A percentile compares a stretch with the other conserved stretches of the same genome.
Conservation (phyloP, 2,797 vertebrate species). For the Lepilemur septentrionalis region DNA sequence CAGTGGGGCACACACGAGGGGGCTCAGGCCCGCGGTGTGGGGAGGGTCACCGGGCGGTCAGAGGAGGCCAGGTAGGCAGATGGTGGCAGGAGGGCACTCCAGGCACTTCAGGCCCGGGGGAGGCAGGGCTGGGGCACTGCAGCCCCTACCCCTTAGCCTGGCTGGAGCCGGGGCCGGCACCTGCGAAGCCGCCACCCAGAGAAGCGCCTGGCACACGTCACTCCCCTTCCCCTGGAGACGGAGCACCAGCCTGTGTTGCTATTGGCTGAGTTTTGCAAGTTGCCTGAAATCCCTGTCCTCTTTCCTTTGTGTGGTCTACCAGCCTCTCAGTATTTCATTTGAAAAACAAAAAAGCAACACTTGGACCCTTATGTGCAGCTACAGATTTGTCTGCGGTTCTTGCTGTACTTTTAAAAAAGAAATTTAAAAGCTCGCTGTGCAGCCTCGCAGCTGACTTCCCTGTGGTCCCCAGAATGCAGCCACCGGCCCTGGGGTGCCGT, state of each 20-base stretch:
- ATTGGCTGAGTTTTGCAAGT: not conserved
- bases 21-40: not conserved
- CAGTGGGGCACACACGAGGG: not conserved
- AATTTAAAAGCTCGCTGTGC: not conserved
- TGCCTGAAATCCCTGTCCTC: not conserved
- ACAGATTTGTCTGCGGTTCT: conserved; percentile 24
- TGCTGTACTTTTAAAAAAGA: not conserved
- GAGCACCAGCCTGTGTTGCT: not conserved
- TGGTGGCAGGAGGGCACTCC: not conserved
- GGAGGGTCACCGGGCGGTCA: not conserved
- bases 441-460: not conserved
- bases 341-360: conserved; percentile 41
- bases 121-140: rapidly evolving
- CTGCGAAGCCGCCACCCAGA: not conserved
- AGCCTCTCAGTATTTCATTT: not conserved
- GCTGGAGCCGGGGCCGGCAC: not conserved
- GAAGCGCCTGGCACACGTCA: rapidly evolving
- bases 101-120: not conserved
- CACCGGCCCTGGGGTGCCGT: rapidly evolving
- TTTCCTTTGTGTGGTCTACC: not conserved
- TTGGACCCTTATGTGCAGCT: not conserved
- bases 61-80: not conserved
- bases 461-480: rapidly evolving
- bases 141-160: not conserved
- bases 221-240: not conserved